Evolutionary conservation across 64 coral and sea anemone genomes (phyloP).

Genomic region (Porites australiensis): DNA sequence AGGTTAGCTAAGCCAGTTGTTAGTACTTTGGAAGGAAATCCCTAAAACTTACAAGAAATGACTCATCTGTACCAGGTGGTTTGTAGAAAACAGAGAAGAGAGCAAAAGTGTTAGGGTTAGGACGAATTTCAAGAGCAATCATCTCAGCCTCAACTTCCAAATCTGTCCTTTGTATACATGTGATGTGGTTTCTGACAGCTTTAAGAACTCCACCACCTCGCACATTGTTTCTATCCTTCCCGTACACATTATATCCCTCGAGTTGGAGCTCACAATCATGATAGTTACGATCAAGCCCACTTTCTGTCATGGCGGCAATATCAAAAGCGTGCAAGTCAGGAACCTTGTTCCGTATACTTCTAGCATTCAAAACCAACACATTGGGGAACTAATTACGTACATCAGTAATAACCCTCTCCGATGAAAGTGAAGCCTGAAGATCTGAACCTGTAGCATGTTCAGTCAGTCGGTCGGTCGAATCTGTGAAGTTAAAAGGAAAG

Average conservation of each 20-base stretch:
- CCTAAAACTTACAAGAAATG: constrained; percentile 42
- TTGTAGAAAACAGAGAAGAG: constrained; percentile 40
- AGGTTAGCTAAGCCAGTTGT: constrained; percentile 47
- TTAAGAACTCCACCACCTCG: constrained; percentile 52
- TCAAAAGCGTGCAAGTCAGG: constrained; percentile 47
- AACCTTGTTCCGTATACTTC: constrained; percentile 38
- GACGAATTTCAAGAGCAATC: constrained; percentile 31
- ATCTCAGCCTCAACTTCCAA: constrained; percentile 18
- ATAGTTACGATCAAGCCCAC: constrained; percentile 19
- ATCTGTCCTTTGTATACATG: constrained; percentile 17
- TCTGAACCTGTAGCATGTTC: neutral
- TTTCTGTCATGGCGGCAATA: constrained; percentile 38
- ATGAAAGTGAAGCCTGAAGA: neutral
- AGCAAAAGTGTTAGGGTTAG: constrained; percentile 40
- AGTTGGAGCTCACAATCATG: constrained; percentile 20
- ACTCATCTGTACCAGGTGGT: constrained; percentile 53
- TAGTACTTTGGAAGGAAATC: constrained; percentile 58
- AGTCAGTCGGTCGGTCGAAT: constrained; percentile 25
- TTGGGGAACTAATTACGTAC: constrained; percentile 31
- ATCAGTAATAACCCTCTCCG: too few relatives aligned
- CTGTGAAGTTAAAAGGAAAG: constrained; percentile 52
- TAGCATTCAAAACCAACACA: constrained; percentile 19
- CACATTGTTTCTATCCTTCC: constrained; percentile 35
- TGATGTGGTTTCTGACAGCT: constrained; percentile 27
- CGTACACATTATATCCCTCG: constrained; percentile 20